Evolutionary conservation across 92 coral and sea anemone species (phyloP).

Genomic region (Parazoanthus swiftii): DNA sequence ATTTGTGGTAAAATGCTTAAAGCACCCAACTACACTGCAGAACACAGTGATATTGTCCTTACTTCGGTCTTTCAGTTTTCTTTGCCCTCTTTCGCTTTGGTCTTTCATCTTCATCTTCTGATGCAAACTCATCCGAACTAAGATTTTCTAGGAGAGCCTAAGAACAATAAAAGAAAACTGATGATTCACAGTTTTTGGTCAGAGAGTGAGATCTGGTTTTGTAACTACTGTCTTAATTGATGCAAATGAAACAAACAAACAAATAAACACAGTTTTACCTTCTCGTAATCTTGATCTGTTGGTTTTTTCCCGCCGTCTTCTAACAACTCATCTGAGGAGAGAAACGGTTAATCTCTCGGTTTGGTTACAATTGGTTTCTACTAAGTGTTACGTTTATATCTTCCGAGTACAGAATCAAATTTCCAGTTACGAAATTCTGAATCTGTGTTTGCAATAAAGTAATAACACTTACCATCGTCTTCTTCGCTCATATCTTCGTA

Average conservation of each 20-base stretch:
- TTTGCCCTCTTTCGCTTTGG: constrained; percentile 11
- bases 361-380: background rate
- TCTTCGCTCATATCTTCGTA: constrained; percentile 76
- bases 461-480: constrained; percentile 49
- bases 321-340: constrained; percentile 32
- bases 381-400: background rate
- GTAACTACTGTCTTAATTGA: background rate
- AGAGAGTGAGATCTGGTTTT: background rate
- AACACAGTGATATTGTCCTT: background rate
- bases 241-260: background rate
- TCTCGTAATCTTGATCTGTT: constrained; percentile 90
- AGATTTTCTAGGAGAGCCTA: constrained; percentile 91
- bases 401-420: background rate
- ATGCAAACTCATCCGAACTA: constrained; percentile 93
- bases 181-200: background rate
- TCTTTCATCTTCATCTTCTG: constrained; percentile 63
- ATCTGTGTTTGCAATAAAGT: background rate
- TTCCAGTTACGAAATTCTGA: background rate
- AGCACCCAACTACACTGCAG: background rate
- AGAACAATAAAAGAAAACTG: background rate
- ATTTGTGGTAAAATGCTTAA: background rate
- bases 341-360: background rate
- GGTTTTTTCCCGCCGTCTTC: constrained; percentile 57
- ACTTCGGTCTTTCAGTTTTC: constrained; percentile 7
- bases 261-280: constrained; percentile 53